Conservation (phyloP, 2,113 vertebrate species). For the Myrmophylax atrothorax region DNA sequence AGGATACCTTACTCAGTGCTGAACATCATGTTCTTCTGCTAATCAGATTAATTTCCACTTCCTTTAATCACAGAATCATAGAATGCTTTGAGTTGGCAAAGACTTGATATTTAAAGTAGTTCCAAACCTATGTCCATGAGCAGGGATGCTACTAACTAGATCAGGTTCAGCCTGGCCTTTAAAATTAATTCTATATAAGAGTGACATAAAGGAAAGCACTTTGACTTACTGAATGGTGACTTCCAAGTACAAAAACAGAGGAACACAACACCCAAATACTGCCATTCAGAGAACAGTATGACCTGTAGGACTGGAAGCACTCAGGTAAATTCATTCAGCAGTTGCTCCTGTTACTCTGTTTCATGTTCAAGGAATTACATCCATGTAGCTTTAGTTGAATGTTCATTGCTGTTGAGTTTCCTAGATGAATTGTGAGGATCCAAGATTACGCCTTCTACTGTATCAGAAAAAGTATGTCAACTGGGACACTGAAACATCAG, state of each 20-base stretch:
- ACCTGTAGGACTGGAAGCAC: neutral
- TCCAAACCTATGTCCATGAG: neutral
- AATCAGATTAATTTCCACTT: neutral
- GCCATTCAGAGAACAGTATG: neutral
- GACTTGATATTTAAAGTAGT: neutral
- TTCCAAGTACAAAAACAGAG: neutral
- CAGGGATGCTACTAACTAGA: neutral
- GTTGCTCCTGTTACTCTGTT: neutral
- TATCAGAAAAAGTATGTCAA: neutral
- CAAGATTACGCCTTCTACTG: neutral
- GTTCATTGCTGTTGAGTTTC: neutral
- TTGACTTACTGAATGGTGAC: neutral
- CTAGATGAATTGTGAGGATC: neutral
- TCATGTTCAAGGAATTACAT: neutral
- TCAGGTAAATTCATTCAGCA: neutral
- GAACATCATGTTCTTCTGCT: neutral
- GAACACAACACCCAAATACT: neutral
- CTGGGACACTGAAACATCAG: neutral
- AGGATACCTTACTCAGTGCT: neutral
- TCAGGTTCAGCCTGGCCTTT: neutral
- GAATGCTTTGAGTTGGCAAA: neutral
- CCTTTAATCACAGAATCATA: neutral
- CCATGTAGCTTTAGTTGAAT: neutral
- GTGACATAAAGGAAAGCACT: neutral
- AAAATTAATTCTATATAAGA: neutral